Evolutionary conservation across 23 tunicate genomes (phyloP), one percentile per base, ranked within the genome.

Genomic region (Trididemnum miniatum): DNA sequence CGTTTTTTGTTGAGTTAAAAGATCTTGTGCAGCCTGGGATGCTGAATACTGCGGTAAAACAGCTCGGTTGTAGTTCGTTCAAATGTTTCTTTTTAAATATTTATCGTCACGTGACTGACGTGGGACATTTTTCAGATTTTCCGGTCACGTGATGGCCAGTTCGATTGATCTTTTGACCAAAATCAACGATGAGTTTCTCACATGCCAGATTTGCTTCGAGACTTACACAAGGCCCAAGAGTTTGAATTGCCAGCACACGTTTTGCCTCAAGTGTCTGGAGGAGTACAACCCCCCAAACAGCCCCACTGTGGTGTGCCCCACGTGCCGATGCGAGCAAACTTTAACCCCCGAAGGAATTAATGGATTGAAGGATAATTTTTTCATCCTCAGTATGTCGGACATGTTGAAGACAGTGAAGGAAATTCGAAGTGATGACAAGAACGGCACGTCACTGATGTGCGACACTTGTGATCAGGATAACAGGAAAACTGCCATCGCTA

Each of bases 181-280:
- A 77, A 93, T 93, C 71, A 93, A 93, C 81, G 98, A 93, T 35
- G 98, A 93, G 78, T 93, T 93, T 80, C 84, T 93, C 25, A 93
- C 98, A 0, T 93, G 98, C 54, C 98, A 93, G 72, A 93, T 93
- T 15, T 93, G 98, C 80, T 93, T 93, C 83, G 98, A 93, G 59
- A 88, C 89, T 0, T 93, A 93, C 67, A 93, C 98, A 18, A 52
- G 86, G 31, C 98, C 98, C 37, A 93, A 93, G 72, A 93, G 98
- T 65, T 81, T 93, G 40, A 93, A 88, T 80, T 93, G 98, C 81
- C 98, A 93, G 80, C 98, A 93, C 80, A 93, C 98, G n/a, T 93
- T 93, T 52, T 93, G 98, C 88, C 51, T 91, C 87, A 93, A 93
- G 52, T 93, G 98, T 51, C 77, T 93, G 65, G 95, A 93, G 51